Evolutionary conservation across 2,113 vertebrate species (phyloP), one percentile per base, ranked within the genome.

Genomic region (Gadus macrocephalus): DNA sequence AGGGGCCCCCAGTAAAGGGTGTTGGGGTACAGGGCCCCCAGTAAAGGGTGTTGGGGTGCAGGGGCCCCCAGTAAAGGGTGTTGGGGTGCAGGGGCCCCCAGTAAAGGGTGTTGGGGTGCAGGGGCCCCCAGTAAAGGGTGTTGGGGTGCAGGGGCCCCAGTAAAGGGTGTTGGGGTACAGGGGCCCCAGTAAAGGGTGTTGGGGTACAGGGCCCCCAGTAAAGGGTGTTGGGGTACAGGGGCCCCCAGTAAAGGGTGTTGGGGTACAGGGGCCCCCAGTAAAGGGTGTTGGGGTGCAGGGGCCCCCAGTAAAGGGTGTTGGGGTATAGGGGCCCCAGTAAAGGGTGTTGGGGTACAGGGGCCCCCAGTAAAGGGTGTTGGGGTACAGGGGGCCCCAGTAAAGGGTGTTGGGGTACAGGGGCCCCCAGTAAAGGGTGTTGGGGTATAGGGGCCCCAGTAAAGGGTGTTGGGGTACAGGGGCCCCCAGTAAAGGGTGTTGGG

Each of bases 1-100:
- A 66, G 53, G 6, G 20, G 16, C 94, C 93, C 86, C 27, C 67
- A 25, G 64, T 68, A 27, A 42, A 31, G 31, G 31, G 31, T 31
- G 31, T 31, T 31, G 31, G 31, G 31, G 31, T 31, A 31, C 3
- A 31, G 31, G 31, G 31, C 31, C 5, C 31, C 5, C 4, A 6
- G 31, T 31, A 31, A 4, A 31, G 31, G 31, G 27, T 8, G 38
- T 72, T 65, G 49, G 9, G 20, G 16, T 25, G 15, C 14, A 22
- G n/a, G 62, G 12, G 2, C n/a, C 15, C 31, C 15, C 31, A 31
- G 15, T 58, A 58, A 5, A 7, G 15, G n/a, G 55, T 16, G 55
- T 17, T 16, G 12, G 31, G 31, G 31, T 31, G 4, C 3, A 31
- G 55, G 5, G 11, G 19, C n/a, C n/a, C 2, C 3, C 22, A 25